phyloP scores from a whole-genome alignment of 2,888 invertebrate species.

The Anthophora plumipes region DNA sequence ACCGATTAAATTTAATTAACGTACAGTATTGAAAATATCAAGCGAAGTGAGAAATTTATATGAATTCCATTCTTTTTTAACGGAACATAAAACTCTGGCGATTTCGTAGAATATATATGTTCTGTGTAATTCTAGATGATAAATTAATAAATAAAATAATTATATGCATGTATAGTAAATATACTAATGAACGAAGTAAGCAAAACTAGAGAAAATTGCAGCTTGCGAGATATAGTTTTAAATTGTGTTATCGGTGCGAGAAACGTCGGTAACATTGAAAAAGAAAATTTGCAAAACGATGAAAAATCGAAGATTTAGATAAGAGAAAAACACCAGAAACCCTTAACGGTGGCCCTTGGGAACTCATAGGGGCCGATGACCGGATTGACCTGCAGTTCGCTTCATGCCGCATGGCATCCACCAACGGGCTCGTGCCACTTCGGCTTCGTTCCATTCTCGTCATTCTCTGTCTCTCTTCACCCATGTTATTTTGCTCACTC shows the following conservation, averaged over 20 bases:
- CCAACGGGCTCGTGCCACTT: conserved; percentile 68
- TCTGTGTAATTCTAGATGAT: neutral
- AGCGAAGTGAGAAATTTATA: neutral
- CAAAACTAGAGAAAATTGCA: neutral
- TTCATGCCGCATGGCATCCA: conserved; percentile 65
- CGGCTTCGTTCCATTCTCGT: conserved; percentile 59
- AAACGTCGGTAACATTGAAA: neutral
- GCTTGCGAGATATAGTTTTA: neutral
- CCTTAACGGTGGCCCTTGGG: conserved; percentile 66
- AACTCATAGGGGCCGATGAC: conserved; percentile 80
- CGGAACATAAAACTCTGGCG: neutral
- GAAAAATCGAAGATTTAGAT: conserved; percentile 4
- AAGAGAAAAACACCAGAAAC: conserved; percentile 40
- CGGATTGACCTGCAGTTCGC: conserved; percentile 78
- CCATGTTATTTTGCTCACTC: conserved; percentile 14
- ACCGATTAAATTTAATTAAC: neutral
- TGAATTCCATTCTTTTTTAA: neutral
- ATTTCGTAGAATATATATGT: neutral
- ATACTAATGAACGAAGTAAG: neutral
- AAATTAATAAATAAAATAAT: neutral
- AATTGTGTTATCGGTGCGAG: neutral
- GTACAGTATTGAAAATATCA: neutral
- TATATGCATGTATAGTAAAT: neutral
- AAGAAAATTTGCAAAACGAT: neutral
- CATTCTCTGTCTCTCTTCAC: conserved; percentile 32